Base-by-base conservation (phyloP, 1,140 invertebrate genomes). In the Trichoplusia ni region DNA sequence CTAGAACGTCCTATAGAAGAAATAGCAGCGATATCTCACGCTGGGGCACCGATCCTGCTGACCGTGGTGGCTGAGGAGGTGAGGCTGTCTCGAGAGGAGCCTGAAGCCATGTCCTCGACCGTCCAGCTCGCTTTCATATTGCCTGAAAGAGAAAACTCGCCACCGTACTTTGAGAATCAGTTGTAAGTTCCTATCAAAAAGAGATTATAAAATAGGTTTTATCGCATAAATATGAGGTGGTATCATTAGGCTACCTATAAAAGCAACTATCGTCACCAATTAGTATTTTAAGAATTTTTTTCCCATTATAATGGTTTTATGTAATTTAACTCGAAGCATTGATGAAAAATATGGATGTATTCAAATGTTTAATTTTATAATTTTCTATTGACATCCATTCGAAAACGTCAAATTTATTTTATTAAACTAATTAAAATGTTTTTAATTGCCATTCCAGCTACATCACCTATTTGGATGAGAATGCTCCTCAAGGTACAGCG, bases 41-140 rank as follows among this genome's bases (percentile, higher is more conserved):
- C 94, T 9, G 94, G 95, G 33, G 93, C 95, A 58, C 96, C 96
- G 7, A 94, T 97, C 37, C 91, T 96, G 27, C 91, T 97, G 29
- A 96, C 94, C 2, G 94, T 97, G 14, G 93, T 97, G 18, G 97
- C 96, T 8, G 96, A 97, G 81, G 96, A 97, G 89, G 94, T 97
- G 90, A 85, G 93, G 77, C 68, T 93, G 71, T 91, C 92, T 67
- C 90, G 92, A 73, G 93, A 95, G 49, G 95, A 96, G 79, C 94
- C 95, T 9, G 93, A 95, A 44, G 94, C 95, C 2, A 94, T 95
- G 90, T 95, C 95, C 9, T 93, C 95, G 0, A 94, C 95, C 0
- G 95, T 96, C 0, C 94, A 95, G 75, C 90, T 97, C 56, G 95
- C 95, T 9, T 93, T 97, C 42, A 93, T 97, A 42, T 90, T 96